Conservation (phyloP, 2,797 vertebrate genomes). For the Oophaga sylvatica region DNA sequence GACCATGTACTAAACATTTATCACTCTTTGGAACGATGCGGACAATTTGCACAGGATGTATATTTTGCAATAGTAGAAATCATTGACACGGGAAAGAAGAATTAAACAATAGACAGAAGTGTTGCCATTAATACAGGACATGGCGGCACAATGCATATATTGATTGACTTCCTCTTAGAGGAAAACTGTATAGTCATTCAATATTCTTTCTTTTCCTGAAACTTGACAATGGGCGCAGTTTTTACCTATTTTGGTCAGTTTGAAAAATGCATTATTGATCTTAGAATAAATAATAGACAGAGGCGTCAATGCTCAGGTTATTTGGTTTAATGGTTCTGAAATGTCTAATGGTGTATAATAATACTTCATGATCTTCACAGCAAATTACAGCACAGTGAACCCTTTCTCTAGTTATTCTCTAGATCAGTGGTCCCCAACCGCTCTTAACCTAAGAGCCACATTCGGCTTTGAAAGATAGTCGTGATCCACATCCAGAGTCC, state of each 20-base stretch:
- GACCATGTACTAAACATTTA: background rate
- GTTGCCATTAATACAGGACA: background rate
- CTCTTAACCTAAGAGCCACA: too few species aligned
- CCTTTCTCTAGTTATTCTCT: background rate
- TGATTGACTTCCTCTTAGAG: conserved; percentile 11
- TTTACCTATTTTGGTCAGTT: background rate
- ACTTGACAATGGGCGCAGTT: background rate
- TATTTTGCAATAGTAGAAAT: conserved; percentile 8
- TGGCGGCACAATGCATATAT: background rate
- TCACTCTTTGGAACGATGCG: background rate
- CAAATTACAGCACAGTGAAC: background rate
- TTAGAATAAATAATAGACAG: background rate
- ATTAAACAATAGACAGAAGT: conserved; percentile 17
- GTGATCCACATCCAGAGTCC: too few species aligned
- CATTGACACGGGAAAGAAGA: background rate
- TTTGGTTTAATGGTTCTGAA: background rate
- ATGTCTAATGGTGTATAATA: background rate
- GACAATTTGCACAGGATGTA: background rate
- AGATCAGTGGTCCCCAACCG: too few species aligned
- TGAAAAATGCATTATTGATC: background rate
- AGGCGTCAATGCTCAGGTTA: background rate
- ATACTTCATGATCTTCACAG: background rate
- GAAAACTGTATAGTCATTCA: background rate
- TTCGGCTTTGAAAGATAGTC: too few species aligned
- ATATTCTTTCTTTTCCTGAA: background rate